These are phyloP conservation scores for Acholoe squamosa DNA, from an alignment of 2,888 invertebrate species.

Conservation along the genomic window DNA sequence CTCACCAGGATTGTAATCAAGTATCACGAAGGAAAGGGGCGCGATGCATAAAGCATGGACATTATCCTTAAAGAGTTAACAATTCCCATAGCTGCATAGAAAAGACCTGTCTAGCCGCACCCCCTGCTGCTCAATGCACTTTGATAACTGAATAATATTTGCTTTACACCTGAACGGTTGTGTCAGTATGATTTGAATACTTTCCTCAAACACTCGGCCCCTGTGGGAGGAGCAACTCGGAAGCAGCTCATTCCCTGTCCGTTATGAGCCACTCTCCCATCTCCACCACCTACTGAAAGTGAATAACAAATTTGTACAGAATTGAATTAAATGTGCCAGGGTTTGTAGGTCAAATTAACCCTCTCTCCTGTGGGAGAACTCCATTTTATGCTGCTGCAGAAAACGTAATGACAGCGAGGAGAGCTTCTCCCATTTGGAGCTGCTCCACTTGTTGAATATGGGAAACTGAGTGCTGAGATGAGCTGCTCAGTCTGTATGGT, in stretches of 20 bases:
- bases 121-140: neutral
- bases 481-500: too few relatives aligned
- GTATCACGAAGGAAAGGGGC: neutral
- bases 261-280: neutral
- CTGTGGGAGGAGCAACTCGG: constrained; percentile 11
- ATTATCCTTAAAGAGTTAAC: neutral
- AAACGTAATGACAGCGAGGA: neutral
- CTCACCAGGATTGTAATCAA: too few relatives aligned
- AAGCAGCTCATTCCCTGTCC: neutral
- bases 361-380: neutral
- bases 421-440: neutral
- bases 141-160: constrained; percentile 21
- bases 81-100: neutral
- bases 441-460: too few relatives aligned
- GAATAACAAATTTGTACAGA: constrained; percentile 18
- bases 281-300: neutral
- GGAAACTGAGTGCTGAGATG: too few relatives aligned
- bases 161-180: neutral
- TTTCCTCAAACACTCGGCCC: neutral
- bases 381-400: neutral
- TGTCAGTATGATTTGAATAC: constrained; percentile 2
- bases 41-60: neutral
- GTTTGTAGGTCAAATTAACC: constrained; percentile 40
- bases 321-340: constrained; percentile 20
- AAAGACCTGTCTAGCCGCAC: too few relatives aligned